A percentile compares a stretch with the other conserved stretches of the same genome.
Evolutionary conservation across 2,797 vertebrate species (phyloP).

Genomic region (Bovichtus diacanthus): DNA sequence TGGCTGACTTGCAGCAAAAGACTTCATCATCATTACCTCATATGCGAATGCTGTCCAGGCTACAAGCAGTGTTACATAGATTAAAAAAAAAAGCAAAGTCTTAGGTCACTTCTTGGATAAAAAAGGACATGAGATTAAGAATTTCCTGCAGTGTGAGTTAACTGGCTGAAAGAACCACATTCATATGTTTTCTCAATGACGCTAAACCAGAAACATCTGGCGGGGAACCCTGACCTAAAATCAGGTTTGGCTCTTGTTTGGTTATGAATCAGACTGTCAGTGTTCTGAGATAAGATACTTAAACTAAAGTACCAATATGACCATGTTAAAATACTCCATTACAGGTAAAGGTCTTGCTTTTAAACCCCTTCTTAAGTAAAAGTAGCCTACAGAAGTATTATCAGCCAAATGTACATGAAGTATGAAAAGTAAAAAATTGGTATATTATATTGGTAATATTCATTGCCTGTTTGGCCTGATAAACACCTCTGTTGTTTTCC

Average conservation of each 20-base stretch:
- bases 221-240: neutral
- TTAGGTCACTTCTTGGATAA: conserved; percentile 55
- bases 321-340: neutral
- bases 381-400: neutral
- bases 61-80: conserved; percentile 32
- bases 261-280: conserved; percentile 9
- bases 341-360: neutral
- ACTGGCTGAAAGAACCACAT: conserved; percentile 27
- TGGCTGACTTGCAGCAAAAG: conserved; percentile 41
- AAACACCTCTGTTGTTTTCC: neutral
- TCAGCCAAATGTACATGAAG: neutral
- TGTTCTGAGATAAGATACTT: neutral
- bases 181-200: conserved; percentile 26
- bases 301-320: neutral
- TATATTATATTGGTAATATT: neutral
- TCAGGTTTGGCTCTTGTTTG: neutral
- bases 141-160: conserved; percentile 42
- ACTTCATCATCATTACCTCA: conserved; percentile 66
- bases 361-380: neutral
- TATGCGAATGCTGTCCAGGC: conserved; percentile 41
- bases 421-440: neutral
- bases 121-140: conserved; percentile 36
- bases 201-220: conserved; percentile 11
- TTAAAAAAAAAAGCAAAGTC: conserved; percentile 54
- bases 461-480: neutral